Evolutionary conservation across 2,797 vertebrate species (phyloP).

Genomic region (Melanotaenia parkinsoni): DNA sequence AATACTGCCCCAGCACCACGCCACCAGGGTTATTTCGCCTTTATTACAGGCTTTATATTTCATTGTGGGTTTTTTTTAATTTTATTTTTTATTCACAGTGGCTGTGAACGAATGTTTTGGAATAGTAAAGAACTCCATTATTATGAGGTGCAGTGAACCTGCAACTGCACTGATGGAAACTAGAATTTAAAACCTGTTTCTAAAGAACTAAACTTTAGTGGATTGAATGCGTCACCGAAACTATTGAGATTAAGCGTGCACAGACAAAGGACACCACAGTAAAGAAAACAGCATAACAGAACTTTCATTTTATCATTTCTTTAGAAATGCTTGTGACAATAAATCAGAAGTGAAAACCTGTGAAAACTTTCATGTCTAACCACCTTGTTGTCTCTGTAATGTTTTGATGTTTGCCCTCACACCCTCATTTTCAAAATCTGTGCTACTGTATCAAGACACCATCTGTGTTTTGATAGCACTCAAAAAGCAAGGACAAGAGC

Average conservation of each 20-base stretch:
- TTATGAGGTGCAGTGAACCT: constrained; percentile 18
- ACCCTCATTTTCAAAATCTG: constrained; percentile 19
- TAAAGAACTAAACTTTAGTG: constrained; percentile 34
- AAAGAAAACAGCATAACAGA: constrained; percentile 19
- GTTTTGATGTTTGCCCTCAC: constrained; percentile 26
- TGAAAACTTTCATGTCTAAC: constrained; percentile 52
- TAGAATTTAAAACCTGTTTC: constrained; percentile 31
- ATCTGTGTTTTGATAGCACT: constrained; percentile 54
- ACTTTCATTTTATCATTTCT: constrained; percentile 53
- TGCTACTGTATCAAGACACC: constrained; percentile 23
- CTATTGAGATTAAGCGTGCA: constrained; percentile 29
- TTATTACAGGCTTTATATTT: constrained; percentile 22
- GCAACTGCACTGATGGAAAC: constrained; percentile 14
- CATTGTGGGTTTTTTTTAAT: constrained; percentile 1
- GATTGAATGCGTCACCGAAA: constrained; percentile 60
- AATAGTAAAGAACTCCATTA: constrained; percentile 12
- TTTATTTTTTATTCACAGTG: constrained; percentile 17
- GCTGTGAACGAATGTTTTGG: constrained; percentile 5
- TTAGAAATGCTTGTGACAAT: constrained; percentile 45
- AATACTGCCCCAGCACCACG: constrained; percentile 1
- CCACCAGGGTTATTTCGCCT: constrained; percentile 23
- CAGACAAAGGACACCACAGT: constrained; percentile 18
- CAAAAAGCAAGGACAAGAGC: constrained; percentile 48
- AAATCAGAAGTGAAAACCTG: constrained; percentile 39
- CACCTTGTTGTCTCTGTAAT: constrained; percentile 29